Conservation (phyloP, 2,797 vertebrate species). For the Bovichtus diacanthus region DNA sequence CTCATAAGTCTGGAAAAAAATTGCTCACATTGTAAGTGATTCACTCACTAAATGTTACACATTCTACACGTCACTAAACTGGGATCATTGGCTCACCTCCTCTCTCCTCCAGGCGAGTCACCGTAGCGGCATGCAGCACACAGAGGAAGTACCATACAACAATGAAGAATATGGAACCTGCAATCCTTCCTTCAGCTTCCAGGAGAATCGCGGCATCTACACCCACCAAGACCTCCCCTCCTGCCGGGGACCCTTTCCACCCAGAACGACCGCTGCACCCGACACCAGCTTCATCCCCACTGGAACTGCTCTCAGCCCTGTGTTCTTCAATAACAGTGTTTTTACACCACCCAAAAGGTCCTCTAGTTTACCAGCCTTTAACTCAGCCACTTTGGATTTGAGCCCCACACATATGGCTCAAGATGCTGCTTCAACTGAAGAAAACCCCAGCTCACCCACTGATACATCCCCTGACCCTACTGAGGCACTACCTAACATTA, state of each 20-base stretch:
- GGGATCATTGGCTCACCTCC: background rate
- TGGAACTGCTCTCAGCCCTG: slow-evolving; percentile 41
- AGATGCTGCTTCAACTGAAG: slow-evolving; percentile 20
- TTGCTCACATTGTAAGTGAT: background rate
- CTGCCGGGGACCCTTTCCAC: slow-evolving; percentile 19
- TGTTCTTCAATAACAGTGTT: slow-evolving; percentile 38
- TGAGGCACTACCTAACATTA: slow-evolving; percentile 8
- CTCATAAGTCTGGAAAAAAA: background rate
- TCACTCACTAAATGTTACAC: background rate
- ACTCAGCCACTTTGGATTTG: slow-evolving; percentile 3
- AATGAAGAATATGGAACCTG: slow-evolving; percentile 77
- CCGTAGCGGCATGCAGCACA: slow-evolving; percentile 51
- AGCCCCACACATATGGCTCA: slow-evolving; percentile 8
- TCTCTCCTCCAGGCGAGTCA: slow-evolving; percentile 75
- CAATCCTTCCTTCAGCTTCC: slow-evolving; percentile 72
- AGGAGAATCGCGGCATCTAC: slow-evolving; percentile 63
- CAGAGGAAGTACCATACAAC: slow-evolving; percentile 72
- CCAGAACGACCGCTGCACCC: slow-evolving; percentile 9
- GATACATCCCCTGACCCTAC: slow-evolving; percentile 5
- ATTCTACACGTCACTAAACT: background rate
- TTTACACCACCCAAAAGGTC: slow-evolving; percentile 44
- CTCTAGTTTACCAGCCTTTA: slow-evolving; percentile 13
- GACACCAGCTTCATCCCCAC: slow-evolving; percentile 26
- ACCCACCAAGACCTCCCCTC: slow-evolving; percentile 52
- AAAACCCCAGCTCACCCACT: slow-evolving; percentile 11